Conservation (phyloP, 2,888 invertebrate species). For the Athalia rosae region DNA sequence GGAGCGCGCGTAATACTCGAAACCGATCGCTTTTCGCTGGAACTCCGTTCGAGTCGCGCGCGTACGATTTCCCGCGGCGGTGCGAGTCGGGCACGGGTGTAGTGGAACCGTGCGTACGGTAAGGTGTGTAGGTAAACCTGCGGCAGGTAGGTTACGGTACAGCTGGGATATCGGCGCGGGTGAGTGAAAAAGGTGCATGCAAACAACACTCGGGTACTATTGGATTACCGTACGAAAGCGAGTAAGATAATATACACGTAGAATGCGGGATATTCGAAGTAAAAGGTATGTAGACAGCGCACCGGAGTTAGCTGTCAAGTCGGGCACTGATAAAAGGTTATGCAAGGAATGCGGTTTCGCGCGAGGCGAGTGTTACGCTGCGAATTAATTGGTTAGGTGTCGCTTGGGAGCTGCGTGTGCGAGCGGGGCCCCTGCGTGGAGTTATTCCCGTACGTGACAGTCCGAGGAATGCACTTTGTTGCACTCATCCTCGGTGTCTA, state of each 20-base stretch:
- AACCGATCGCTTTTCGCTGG: no score
- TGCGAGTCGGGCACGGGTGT: neutral
- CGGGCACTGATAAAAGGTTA: constrained; percentile 68
- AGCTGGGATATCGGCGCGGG: neutral
- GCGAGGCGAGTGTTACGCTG: constrained; percentile 64
- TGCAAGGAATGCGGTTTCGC: constrained; percentile 68
- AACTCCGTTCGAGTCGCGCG: no score
- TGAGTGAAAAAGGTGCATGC: constrained; percentile 6
- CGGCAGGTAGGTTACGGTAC: no score
- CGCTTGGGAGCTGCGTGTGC: constrained; percentile 42
- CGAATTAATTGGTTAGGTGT: constrained; percentile 59
- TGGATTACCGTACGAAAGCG: constrained; percentile 48
- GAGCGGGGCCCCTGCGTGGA: constrained; percentile 22
- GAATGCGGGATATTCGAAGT: constrained; percentile 65
- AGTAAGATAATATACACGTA: constrained; percentile 66
- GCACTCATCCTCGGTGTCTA: constrained; percentile 39
- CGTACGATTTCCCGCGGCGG: neutral
- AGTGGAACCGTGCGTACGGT: no score
- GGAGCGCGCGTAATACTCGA: no score
- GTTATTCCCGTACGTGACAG: constrained; percentile 44
- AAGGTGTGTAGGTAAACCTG: neutral
- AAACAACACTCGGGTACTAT: constrained; percentile 2
- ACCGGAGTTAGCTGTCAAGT: constrained; percentile 59
- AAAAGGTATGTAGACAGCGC: constrained; percentile 60
- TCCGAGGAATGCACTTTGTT: constrained; percentile 38